Evolutionary conservation across 2,888 invertebrate species (phyloP).

Genomic region (Lordiphosa fenestrarum): DNA sequence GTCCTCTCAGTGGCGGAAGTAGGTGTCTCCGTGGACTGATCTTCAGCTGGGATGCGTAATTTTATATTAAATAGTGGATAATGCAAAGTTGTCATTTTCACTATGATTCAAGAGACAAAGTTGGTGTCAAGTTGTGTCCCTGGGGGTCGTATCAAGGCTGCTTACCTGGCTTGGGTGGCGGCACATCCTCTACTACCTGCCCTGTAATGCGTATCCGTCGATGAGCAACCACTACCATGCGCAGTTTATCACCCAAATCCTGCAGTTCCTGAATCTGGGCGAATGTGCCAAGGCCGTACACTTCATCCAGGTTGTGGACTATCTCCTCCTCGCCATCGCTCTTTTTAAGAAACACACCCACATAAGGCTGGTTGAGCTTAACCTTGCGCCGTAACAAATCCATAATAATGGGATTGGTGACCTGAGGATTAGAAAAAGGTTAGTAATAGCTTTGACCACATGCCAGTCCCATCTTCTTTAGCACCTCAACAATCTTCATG

Average conservation of each 20-base stretch:
- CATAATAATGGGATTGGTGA: conserved; percentile 92
- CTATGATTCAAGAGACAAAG: conserved; percentile 63
- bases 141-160: conserved; percentile 1
- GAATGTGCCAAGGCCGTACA: conserved; percentile 96
- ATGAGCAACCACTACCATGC: conserved; percentile 97
- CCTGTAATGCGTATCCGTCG: conserved; percentile 90
- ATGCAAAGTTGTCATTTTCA: conserved; percentile 86
- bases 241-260: conserved; percentile 93
- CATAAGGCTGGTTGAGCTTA: conserved; percentile 96
- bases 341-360: conserved; percentile 97
- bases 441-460: neutral
- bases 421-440: conserved; percentile 81
- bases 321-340: conserved; percentile 94
- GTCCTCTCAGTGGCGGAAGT: conserved; percentile 76
- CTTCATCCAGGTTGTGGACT: conserved; percentile 90
- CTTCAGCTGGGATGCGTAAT: conserved; percentile 91
- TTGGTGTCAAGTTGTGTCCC: conserved; percentile 37
- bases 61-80: conserved; percentile 91
- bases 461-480: neutral
- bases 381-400: conserved; percentile 96
- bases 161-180: conserved; percentile 80
- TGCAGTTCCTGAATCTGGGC: conserved; percentile 99
- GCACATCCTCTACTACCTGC: conserved; percentile 88
- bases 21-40: conserved; percentile 68
- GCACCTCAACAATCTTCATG: conserved; percentile 97